Conservation (phyloP, 1,140 invertebrate genomes). For the Drosophila azteca region DNA sequence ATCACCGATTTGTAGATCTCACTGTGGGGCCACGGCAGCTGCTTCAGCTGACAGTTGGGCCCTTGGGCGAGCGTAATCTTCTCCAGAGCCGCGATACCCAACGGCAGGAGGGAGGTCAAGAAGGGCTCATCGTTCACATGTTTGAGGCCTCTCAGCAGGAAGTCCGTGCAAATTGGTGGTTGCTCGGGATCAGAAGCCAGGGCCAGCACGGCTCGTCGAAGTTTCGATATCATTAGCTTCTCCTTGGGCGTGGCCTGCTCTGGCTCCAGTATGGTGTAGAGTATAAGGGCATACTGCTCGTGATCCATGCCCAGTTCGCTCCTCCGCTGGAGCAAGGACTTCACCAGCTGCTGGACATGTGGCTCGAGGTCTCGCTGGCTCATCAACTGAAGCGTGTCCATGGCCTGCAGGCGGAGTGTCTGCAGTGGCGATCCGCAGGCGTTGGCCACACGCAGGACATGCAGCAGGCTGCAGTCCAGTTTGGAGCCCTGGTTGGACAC, state of each 20-base stretch:
- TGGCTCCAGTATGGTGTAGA: slow-evolving; percentile 83
- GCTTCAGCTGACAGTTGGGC: slow-evolving; percentile 33
- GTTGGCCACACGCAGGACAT: slow-evolving; percentile 62
- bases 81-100: slow-evolving; percentile 56
- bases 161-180: slow-evolving; percentile 41
- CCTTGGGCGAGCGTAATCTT: slow-evolving; percentile 12
- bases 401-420: slow-evolving; percentile 81
- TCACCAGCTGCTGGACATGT: slow-evolving; percentile 44
- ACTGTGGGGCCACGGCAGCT: slow-evolving; percentile 57
- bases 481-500: slow-evolving; percentile 20
- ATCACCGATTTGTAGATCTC: slow-evolving; percentile 64
- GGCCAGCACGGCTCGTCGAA: slow-evolving; percentile 29
- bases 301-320: slow-evolving; percentile 87
- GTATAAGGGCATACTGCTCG: slow-evolving; percentile 85
- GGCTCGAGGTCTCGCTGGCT: slow-evolving; percentile 16
- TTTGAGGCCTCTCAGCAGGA: slow-evolving; percentile 83
- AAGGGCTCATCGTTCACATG: slow-evolving; percentile 85
- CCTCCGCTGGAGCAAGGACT: slow-evolving; percentile 73
- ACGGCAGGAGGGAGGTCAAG: slow-evolving; percentile 83
- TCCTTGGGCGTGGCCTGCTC: slow-evolving; percentile 23
- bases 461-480: slow-evolving; percentile 31
- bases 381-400: slow-evolving; percentile 51
- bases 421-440: slow-evolving; percentile 50
- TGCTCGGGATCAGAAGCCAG: slow-evolving; percentile 46
- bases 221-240: slow-evolving; percentile 46